These are phyloP conservation scores for Lepidochitona cinerea DNA, from an alignment of 2,888 invertebrate species.

Conservation along the genomic window DNA sequence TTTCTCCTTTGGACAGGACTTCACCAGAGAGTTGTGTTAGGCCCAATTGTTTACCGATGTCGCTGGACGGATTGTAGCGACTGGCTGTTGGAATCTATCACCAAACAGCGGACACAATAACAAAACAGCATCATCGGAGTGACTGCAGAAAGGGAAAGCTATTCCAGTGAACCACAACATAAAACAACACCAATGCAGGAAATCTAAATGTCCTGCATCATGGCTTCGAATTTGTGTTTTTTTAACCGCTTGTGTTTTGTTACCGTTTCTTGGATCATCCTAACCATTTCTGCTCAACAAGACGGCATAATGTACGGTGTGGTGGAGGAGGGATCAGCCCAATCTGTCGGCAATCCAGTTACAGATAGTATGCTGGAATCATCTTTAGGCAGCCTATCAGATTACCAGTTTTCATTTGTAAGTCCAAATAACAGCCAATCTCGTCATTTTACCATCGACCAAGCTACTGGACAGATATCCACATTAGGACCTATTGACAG, in stretches of 20 bases:
- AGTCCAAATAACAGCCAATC: constrained; percentile 8
- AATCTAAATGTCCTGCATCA: no score
- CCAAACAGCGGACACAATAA: neutral
- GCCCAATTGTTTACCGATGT: neutral
- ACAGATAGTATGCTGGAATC: constrained; percentile 10
- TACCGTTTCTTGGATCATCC: no score
- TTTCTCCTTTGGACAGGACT: neutral
- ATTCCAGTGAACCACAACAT: no score
- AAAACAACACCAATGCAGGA: no score
- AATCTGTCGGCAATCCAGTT: constrained; percentile 16
- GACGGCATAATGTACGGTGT: no score
- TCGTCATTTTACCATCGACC: constrained; percentile 9
- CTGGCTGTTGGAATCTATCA: neutral
- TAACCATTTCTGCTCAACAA: no score
- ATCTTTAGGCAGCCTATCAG: constrained; percentile 5
- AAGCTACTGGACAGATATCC: constrained; percentile 7
- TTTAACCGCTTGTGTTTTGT: no score
- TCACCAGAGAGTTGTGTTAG: neutral
- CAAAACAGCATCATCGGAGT: neutral
- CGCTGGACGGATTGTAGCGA: neutral
- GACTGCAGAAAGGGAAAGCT: no score
- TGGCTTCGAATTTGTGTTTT: no score
- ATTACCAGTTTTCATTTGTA: constrained; percentile 14
- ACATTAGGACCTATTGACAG: constrained; percentile 18
- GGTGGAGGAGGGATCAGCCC: constrained; percentile 13